Conservation (phyloP, 2,888 invertebrate genomes). For the Hemicrepidius hirtus region DNA sequence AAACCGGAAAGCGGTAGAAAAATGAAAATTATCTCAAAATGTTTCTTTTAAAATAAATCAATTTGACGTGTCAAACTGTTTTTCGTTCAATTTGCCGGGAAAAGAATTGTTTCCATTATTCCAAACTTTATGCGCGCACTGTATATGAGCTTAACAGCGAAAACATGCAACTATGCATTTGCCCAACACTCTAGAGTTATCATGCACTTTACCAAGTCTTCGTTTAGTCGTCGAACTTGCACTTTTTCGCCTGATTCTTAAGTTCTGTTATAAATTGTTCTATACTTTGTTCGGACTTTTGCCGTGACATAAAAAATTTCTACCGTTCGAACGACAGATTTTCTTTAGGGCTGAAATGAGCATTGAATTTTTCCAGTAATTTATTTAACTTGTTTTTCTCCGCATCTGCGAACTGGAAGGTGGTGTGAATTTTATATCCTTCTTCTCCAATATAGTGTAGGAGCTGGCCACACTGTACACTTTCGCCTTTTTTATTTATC, state of each 20-base stretch:
- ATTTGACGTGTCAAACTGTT: too few species aligned
- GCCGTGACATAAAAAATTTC: constrained; percentile 50
- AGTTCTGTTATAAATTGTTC: constrained; percentile 51
- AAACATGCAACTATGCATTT: too few species aligned
- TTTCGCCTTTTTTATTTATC: not conserved
- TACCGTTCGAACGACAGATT: constrained; percentile 53
- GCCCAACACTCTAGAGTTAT: too few species aligned
- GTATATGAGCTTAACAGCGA: too few species aligned
- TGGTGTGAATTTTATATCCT: constrained; percentile 55
- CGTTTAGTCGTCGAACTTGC: constrained; percentile 18
- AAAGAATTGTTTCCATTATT: too few species aligned
- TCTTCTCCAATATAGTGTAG: constrained; percentile 58
- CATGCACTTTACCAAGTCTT: constrained; percentile 48
- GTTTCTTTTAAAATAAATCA: too few species aligned
- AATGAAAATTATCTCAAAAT: too few species aligned
- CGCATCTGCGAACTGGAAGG: constrained; percentile 51
- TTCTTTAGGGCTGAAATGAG: constrained; percentile 51
- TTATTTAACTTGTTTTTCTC: constrained; percentile 45
- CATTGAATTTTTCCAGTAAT: constrained; percentile 53
- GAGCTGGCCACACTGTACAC: constrained; percentile 44
- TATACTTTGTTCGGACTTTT: constrained; percentile 43
- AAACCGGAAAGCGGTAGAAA: too few species aligned
- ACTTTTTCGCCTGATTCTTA: constrained; percentile 33
- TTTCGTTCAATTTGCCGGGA: too few species aligned
- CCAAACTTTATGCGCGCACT: too few species aligned